Evolutionary conservation across 2,113 vertebrate species (phyloP), one percentile per base, ranked within the genome.

Genomic region (Sphaerodactylus townsendi): DNA sequence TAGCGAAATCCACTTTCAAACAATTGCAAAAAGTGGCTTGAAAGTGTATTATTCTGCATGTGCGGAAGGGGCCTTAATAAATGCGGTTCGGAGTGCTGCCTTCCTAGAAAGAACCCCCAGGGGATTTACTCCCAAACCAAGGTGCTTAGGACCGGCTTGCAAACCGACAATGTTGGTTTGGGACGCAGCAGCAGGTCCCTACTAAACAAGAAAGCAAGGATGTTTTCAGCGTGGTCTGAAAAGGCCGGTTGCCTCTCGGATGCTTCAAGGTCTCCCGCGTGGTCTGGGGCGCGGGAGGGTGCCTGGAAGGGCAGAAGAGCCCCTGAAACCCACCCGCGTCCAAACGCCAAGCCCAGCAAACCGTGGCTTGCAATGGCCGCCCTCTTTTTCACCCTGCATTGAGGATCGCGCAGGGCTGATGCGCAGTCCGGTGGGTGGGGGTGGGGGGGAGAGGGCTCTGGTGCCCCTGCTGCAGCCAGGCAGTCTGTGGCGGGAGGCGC

Each of bases 401-500:
- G 66, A 71, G 86, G 64, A 48, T 77, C 74, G 56, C 74, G 25
- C 85, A 33, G 69, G 15, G 66, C 77, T 89, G 90, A 89, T 82
- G 77, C 82, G 79, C 89, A 85, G n/a, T 25, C 64, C 39, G 71
- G 85, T 59, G n/a, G n/a, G n/a, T n/a, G n/a, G n/a, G n/a, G n/a
- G n/a, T n/a, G n/a, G n/a, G n/a, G n/a, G n/a, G n/a, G n/a, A n/a
- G n/a, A n/a, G n/a, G n/a, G 68, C 76, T 79, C 80, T 28, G 75
- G 82, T 73, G 81, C 62, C 83, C 73, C 73, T 90, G 78, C 86
- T 83, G 87, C 85, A 77, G 88, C 86, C 81, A 84, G 82, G 39
- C 85, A 83, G 83, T 37, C 83, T 89, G 81, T 30, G 65, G 83
- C 79, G 86, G 83, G 89, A 88, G 88, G 83, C 74, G 83, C 91